Conservation (phyloP, 2,888 invertebrate species). For the Diarsia dahlii region DNA sequence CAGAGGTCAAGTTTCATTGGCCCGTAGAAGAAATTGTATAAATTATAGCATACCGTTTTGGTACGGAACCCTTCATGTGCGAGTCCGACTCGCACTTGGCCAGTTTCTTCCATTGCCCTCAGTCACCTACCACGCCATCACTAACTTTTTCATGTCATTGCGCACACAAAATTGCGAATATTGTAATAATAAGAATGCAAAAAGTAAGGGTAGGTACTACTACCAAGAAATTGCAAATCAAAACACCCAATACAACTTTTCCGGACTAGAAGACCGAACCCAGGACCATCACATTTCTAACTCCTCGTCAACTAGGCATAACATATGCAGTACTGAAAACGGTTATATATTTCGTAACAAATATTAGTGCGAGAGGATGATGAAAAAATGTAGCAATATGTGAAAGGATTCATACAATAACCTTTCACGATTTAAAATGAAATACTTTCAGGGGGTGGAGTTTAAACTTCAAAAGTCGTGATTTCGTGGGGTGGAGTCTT, state of each 20-base stretch:
- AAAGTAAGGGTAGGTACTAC: neutral
- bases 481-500: conserved; percentile 9
- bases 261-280: neutral
- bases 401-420: conserved; percentile 13
- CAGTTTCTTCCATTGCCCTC: no score
- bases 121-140: no score
- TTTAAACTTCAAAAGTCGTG: neutral
- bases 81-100: no score
- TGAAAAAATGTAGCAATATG: conserved; percentile 8
- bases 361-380: conserved; percentile 12
- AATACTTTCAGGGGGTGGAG: conserved; percentile 23
- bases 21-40: no score
- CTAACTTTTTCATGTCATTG: no score
- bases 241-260: neutral
- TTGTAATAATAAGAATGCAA: neutral
- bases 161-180: no score
- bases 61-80: no score
- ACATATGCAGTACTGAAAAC: neutral
- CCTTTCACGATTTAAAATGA: conserved; percentile 49
- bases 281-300: no score
- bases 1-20: no score
- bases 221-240: neutral
- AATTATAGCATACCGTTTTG: no score
- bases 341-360: neutral
- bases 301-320: neutral